Evolutionary conservation across 2,888 invertebrate species (phyloP).

Genomic region (Hylaea fasciaria): DNA sequence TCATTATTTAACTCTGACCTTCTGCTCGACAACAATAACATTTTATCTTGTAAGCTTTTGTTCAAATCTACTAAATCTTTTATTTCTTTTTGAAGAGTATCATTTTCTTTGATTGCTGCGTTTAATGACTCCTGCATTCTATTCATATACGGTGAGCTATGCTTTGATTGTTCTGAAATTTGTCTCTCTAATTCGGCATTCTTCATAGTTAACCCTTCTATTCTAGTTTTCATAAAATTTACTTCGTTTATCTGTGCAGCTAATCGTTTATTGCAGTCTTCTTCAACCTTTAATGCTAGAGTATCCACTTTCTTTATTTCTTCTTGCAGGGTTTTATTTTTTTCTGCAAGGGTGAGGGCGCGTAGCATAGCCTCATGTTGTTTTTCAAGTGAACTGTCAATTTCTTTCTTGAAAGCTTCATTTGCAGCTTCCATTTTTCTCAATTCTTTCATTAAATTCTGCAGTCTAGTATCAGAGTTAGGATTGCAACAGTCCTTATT

Average conservation of each 20-base stretch:
- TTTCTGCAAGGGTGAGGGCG: slow-evolving; percentile 89
- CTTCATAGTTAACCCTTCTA: slow-evolving; percentile 75
- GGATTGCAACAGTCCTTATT: slow-evolving; percentile 88
- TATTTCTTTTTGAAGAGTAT: slow-evolving; percentile 74
- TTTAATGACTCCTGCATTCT: slow-evolving; percentile 61
- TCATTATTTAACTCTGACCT: slow-evolving; percentile 49
- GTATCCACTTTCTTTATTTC: slow-evolving; percentile 90
- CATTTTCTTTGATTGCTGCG: slow-evolving; percentile 67
- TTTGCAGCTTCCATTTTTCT: slow-evolving; percentile 86
- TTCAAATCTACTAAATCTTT: slow-evolving; percentile 79
- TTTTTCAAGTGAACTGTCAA: slow-evolving; percentile 85
- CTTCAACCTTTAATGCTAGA: slow-evolving; percentile 90
- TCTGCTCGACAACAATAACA: slow-evolving; percentile 58
- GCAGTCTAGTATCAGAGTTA: slow-evolving; percentile 81
- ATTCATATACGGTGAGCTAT: slow-evolving; percentile 42
- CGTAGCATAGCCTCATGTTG: slow-evolving; percentile 93
- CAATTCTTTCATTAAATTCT: slow-evolving; percentile 85
- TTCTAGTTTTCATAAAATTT: slow-evolving; percentile 81
- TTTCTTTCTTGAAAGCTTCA: slow-evolving; percentile 76
- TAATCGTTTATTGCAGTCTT: slow-evolving; percentile 89
- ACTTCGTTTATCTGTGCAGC: slow-evolving; percentile 86
- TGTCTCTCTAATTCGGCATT: slow-evolving; percentile 84
- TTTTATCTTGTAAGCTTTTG: slow-evolving; percentile 78
- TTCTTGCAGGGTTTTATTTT: slow-evolving; percentile 88
- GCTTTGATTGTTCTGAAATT: slow-evolving; percentile 71